A percentile compares a stretch with the other conserved stretches of the same genome.
phyloP scores from a whole-genome alignment of 2,888 invertebrate genomes.

The Ochropacha duplaris region DNA sequence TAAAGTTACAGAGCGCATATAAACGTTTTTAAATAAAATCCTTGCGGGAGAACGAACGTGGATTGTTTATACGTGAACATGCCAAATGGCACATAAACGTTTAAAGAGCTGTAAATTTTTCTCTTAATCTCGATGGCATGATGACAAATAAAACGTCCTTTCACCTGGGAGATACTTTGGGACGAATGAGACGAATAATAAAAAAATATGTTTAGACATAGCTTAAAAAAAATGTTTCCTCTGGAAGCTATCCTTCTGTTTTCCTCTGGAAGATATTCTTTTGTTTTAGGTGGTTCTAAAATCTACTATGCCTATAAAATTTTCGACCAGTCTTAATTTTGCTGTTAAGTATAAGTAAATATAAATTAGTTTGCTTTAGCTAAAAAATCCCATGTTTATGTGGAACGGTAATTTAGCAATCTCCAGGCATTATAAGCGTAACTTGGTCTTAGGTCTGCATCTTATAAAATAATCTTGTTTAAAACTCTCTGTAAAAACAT shows the following conservation, averaged over 20 bases:
- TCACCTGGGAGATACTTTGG: slow-evolving; percentile 56
- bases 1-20: slow-evolving; percentile 17
- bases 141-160: slow-evolving; percentile 69
- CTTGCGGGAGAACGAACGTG: slow-evolving; percentile 34
- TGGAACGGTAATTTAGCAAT: not conserved
- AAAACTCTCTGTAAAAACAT: not conserved
- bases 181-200: slow-evolving; percentile 11
- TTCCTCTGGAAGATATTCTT: no score
- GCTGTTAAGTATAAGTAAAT: no score
- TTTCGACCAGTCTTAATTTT: no score
- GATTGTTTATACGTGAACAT: slow-evolving; percentile 59
- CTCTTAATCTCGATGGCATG: slow-evolving; percentile 55
- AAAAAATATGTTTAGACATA: slow-evolving; percentile 8
- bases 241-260: no score
- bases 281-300: no score
- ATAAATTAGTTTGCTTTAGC: no score
- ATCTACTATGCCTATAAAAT: no score
- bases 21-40: slow-evolving; percentile 52
- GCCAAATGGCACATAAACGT: slow-evolving; percentile 71
- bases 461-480: not conserved
- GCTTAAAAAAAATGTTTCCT: not conserved
- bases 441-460: not conserved
- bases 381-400: not conserved
- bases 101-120: slow-evolving; percentile 67
- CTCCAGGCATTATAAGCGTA: not conserved